Conservation (phyloP, 1,140 invertebrate genomes). For the Nasonia vitripennis region DNA sequence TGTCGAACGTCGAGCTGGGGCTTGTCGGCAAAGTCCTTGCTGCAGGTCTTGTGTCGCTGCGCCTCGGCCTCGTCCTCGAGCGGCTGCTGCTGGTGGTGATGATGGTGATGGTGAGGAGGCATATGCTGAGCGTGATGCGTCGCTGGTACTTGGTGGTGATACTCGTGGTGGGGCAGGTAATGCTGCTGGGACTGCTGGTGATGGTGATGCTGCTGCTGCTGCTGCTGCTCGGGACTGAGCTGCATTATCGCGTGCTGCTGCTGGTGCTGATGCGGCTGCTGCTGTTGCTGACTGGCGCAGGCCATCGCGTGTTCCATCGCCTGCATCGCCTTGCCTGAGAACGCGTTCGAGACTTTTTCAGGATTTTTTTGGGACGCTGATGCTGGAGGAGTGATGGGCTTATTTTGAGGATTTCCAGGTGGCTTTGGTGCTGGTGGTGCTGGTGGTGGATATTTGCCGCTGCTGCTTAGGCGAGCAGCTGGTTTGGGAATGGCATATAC, state of each 20-base stretch:
- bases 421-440: not conserved
- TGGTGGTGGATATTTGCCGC: not conserved
- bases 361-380: not conserved
- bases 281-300: conserved; percentile 14
- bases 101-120: conserved; percentile 8
- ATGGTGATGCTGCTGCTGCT: conserved; percentile 24
- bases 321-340: conserved; percentile 45
- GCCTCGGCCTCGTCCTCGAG: conserved; percentile 40
- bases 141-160: conserved; percentile 21
- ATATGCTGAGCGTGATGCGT: conserved; percentile 20
- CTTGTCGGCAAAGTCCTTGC: conserved; percentile 69
- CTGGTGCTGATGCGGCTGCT: not conserved
- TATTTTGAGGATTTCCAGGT: not conserved
- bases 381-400: not conserved
- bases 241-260: conserved; percentile 34
- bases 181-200: conserved; percentile 29
- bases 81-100: conserved; percentile 33
- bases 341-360: not conserved
- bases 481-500: not conserved
- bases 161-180: conserved; percentile 14
- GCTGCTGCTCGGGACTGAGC: conserved; percentile 19
- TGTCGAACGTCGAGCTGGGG: conserved; percentile 72
- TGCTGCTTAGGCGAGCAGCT: not conserved
- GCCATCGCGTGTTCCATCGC: conserved; percentile 45
- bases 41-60: conserved; percentile 53